Conservation (phyloP, 2,888 invertebrate species). For the Acleris sparsana region DNA sequence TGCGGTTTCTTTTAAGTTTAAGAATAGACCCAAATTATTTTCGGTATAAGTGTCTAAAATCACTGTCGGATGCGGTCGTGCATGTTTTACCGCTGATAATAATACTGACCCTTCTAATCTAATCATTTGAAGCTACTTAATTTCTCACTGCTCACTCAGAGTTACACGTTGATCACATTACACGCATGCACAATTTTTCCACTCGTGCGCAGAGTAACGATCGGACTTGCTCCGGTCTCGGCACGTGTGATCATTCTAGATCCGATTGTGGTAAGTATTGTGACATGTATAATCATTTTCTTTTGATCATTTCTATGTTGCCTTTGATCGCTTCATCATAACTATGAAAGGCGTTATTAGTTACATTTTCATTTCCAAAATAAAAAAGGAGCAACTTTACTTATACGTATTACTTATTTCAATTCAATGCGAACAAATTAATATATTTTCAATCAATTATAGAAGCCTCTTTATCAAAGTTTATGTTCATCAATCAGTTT, state of each 20-base stretch:
- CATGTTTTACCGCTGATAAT: too few species aligned
- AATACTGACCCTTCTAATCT: too few species aligned
- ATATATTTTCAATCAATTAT: too few species aligned
- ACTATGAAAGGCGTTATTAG: too few species aligned
- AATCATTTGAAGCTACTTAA: too few species aligned
- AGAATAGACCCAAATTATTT: too few species aligned
- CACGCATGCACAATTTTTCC: not conserved
- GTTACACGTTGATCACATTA: not conserved
- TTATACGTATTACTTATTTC: too few species aligned
- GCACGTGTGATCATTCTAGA: not conserved
- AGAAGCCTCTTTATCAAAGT: not conserved
- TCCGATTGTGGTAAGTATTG: not conserved
- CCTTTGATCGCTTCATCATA: not conserved
- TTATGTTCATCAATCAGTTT: not conserved
- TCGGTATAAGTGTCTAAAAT: too few species aligned
- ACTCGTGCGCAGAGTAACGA: not conserved
- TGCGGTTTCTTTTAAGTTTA: too few species aligned
- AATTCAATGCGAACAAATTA: too few species aligned
- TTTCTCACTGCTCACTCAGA: too few species aligned
- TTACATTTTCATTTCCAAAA: not conserved
- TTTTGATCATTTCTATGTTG: conserved; percentile 6
- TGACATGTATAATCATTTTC: conserved; percentile 1
- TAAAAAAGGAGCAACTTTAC: not conserved
- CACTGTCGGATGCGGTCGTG: too few species aligned
- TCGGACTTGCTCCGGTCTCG: not conserved